Conservation (phyloP, 1,140 invertebrate genomes). For the Reticulitermes speratus region DNA sequence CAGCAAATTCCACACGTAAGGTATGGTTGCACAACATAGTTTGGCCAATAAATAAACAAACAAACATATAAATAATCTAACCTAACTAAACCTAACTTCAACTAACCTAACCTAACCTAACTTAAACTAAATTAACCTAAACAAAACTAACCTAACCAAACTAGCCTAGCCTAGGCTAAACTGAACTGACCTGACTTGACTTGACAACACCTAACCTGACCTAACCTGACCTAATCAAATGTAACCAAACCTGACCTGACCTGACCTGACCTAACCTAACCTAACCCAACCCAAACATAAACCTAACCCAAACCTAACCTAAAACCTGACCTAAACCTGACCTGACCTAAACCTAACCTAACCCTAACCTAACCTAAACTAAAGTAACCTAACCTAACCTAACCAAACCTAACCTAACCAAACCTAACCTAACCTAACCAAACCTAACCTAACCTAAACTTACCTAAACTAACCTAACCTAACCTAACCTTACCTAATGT, state of each 20-base stretch:
- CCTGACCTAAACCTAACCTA: background rate
- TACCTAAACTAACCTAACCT: slow-evolving; percentile 11
- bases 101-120: background rate
- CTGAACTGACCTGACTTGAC: too few relatives aligned
- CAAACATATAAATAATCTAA: too few relatives aligned
- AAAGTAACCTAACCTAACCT: background rate
- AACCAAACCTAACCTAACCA: background rate
- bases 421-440: background rate
- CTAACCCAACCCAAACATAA: background rate
- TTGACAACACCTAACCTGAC: background rate
- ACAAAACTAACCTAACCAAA: background rate
- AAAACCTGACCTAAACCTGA: slow-evolving; percentile 13
- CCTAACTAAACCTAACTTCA: too few relatives aligned
- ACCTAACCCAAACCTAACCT: background rate
- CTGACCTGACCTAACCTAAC: background rate
- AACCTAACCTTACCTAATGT: background rate
- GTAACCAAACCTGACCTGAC: too few relatives aligned
- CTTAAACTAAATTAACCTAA: background rate
- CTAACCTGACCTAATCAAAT: background rate
- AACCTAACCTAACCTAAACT: slow-evolving; percentile 16
- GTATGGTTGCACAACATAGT: too few relatives aligned
- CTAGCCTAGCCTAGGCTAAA: background rate
- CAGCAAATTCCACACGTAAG: too few relatives aligned
- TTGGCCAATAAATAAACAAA: too few relatives aligned
- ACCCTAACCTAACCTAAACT: too few relatives aligned